phyloP scores from a whole-genome alignment of 2,888 invertebrate species.

The Meiosimyza platycephala region DNA sequence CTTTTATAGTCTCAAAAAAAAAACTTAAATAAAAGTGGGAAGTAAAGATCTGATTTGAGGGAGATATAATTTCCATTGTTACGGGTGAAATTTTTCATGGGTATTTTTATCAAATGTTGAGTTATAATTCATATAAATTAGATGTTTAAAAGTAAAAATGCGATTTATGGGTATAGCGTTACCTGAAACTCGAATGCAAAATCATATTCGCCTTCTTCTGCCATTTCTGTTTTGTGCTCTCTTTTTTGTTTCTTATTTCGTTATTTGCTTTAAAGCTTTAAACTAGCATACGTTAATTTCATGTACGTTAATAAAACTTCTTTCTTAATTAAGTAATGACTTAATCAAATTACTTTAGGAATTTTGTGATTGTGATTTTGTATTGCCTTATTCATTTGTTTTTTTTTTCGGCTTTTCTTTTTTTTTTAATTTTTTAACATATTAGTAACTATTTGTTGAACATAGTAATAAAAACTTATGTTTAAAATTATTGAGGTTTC shows the following conservation, averaged over 20 bases:
- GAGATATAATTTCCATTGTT: too few relatives aligned
- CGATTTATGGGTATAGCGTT: conserved; percentile 46
- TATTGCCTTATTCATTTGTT: conserved; percentile 43
- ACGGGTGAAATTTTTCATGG: too few relatives aligned
- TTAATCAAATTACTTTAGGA: conserved; percentile 11
- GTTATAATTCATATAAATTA: too few relatives aligned
- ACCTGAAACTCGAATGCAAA: conserved; percentile 78
- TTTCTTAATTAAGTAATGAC: not conserved
- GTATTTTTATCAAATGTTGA: too few relatives aligned
- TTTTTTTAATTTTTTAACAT: conserved; percentile 14
- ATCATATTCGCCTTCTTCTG: conserved; percentile 72
- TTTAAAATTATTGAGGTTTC: conserved; percentile 12
- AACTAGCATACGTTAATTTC: conserved; percentile 14
- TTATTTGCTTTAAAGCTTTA: conserved; percentile 18
- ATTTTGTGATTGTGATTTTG: conserved; percentile 21
- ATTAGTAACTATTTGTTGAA: conserved; percentile 1
- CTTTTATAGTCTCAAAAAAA: not conserved
- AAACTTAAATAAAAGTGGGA: not conserved
- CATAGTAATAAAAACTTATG: not conserved
- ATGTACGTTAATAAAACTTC: conserved; percentile 19
- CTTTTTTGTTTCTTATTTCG: not conserved
- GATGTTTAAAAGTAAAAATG: conserved; percentile 9
- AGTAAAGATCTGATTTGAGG: too few relatives aligned
- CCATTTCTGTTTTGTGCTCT: conserved; percentile 47
- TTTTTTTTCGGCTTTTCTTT: conserved; percentile 43